phyloP scores from a whole-genome alignment of 30 jellyfish, hydroid and myxozoan species.

The Aurelia sp. region DNA sequence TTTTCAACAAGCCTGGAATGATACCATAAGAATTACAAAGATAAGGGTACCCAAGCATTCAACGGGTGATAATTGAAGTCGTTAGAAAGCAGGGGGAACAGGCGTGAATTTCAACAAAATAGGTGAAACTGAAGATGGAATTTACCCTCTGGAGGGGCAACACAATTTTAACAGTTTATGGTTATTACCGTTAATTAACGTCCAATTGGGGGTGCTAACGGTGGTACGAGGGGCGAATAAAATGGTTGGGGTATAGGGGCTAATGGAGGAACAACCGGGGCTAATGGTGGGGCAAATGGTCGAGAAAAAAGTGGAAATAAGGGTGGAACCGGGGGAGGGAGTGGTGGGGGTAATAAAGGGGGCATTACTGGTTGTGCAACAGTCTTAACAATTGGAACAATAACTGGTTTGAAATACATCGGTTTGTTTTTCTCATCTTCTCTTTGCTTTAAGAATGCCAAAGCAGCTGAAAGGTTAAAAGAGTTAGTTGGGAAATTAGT shows the following conservation, averaged over 20 bases:
- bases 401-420: conserved; percentile 34
- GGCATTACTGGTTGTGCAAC: conserved; percentile 23
- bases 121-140: too few relatives aligned
- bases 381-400: conserved; percentile 65
- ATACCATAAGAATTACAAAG: too few relatives aligned
- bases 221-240: not conserved
- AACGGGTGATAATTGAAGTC: not conserved
- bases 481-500: conserved; percentile 1
- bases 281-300: conserved; percentile 22
- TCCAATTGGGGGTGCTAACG: conserved; percentile 18
- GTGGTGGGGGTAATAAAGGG: conserved; percentile 14
- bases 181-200: too few relatives aligned
- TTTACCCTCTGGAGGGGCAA: too few relatives aligned
- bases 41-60: conserved; percentile 69
- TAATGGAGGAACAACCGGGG: conserved; percentile 58
- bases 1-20: too few relatives aligned
- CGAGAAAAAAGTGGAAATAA: conserved; percentile 16
- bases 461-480: conserved; percentile 63
- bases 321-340: conserved; percentile 6
- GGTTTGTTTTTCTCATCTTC: conserved; percentile 60
- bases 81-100: not conserved
- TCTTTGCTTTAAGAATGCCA: conserved; percentile 58
- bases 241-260: conserved; percentile 31
- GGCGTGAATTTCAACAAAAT: too few relatives aligned
- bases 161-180: too few relatives aligned